These are phyloP conservation scores for Helicoverpa zea DNA, from an alignment of 1,140 invertebrate genomes.

Conservation along the genomic window DNA sequence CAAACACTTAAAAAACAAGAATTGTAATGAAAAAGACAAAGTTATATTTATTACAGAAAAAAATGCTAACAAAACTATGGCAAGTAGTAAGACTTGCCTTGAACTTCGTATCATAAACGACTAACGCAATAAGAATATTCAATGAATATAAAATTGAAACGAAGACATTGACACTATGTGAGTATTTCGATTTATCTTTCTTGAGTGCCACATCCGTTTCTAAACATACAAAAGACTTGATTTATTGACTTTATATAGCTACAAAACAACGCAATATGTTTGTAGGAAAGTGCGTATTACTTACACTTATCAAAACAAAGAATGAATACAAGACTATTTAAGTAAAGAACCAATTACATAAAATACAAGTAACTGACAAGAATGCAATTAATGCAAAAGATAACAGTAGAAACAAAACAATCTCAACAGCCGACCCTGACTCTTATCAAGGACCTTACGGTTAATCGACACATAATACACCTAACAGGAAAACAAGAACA, in stretches of 20 bases:
- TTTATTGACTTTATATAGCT: not conserved
- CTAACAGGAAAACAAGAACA: not conserved
- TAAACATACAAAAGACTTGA: not conserved
- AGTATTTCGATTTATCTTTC: conserved; percentile 3
- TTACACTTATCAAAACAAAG: not conserved
- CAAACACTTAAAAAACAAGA: no score
- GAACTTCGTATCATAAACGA: not conserved
- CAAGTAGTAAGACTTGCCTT: not conserved
- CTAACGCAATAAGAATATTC: not conserved
- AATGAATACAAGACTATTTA: not conserved
- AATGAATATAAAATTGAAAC: conserved; percentile 7
- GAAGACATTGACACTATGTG: conserved; percentile 4
- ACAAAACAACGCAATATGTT: no score
- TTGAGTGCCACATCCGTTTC: conserved; percentile 7
- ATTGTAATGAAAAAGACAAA: no score
- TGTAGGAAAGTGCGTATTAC: no score
- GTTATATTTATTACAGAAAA: no score
- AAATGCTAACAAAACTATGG: no score
- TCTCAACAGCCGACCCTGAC: conserved; percentile 6
- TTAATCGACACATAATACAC: conserved; percentile 4
- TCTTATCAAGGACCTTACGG: conserved; percentile 6
- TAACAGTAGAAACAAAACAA: conserved; percentile 1
- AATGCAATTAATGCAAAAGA: conserved; percentile 25
- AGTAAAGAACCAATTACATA: not conserved
- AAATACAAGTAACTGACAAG: not conserved